phyloP scores from a whole-genome alignment of 1,140 invertebrate species.

The Drosophila mayri region DNA sequence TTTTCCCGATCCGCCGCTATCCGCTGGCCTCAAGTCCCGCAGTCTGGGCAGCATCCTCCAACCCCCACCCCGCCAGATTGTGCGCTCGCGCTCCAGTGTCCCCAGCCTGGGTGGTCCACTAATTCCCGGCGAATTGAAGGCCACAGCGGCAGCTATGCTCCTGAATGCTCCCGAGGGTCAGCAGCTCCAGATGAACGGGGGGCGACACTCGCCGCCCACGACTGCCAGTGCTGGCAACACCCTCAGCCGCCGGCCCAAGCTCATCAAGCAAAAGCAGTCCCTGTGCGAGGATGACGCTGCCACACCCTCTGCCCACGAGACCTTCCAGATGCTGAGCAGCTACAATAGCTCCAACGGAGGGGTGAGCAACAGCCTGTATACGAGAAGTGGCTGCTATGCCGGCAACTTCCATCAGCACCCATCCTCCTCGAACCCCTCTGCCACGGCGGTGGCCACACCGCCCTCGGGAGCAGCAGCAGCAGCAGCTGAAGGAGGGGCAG shows the following conservation, averaged over 20 bases:
- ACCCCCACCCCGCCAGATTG: constrained; percentile 88
- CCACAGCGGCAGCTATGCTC: constrained; percentile 56
- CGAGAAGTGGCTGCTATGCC: constrained; percentile 57
- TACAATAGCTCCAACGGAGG: constrained; percentile 62
- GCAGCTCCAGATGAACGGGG: constrained; percentile 37
- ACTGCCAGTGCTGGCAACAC: constrained; percentile 69
- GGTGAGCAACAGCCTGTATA: constrained; percentile 68
- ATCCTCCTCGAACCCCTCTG: constrained; percentile 6
- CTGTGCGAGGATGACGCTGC: constrained; percentile 88
- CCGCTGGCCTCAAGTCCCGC: constrained; percentile 81
- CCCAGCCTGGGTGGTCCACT: constrained; percentile 87
- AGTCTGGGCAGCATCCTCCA: constrained; percentile 93
- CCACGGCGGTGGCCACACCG: constrained; percentile 9
- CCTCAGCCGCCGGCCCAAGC: constrained; percentile 86
- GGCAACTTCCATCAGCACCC: constrained; percentile 43
- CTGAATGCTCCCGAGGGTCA: constrained; percentile 53
- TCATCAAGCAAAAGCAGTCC: constrained; percentile 93
- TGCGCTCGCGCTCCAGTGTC: constrained; percentile 90
- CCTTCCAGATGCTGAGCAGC: constrained; percentile 72
- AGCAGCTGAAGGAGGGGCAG: constrained; percentile 4
- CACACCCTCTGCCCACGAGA: constrained; percentile 12
- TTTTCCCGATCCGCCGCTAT: constrained; percentile 85
- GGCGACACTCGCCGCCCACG: constrained; percentile 61
- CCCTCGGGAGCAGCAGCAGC: neutral
- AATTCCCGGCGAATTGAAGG: constrained; percentile 54